Evolutionary conservation across 2,113 vertebrate species (phyloP), one percentile per base, ranked within the genome.

Genomic region (Leiothrix lutea): DNA sequence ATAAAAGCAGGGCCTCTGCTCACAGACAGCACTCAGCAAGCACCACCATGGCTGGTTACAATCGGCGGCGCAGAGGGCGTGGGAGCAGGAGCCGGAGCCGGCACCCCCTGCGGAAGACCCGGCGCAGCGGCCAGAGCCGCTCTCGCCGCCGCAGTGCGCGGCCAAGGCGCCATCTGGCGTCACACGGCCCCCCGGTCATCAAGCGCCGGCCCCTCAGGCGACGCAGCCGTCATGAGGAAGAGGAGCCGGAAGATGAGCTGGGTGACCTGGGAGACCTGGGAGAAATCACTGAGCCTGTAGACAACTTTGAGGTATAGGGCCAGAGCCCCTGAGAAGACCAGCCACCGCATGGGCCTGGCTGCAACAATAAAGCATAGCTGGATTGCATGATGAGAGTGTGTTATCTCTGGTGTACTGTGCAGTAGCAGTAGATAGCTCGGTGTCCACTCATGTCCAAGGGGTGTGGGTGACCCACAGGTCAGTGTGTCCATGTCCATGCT

Each of bases 151-250:
- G 58, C 48, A 14, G 36, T 9, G 9, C 1, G 1, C 33, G 47
- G 33, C 10, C 67, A 8, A 83, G 21, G 47, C 9, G 15, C 13
- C 58, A 8, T 2, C 26, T 24, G 2, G 4, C 25, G 3, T 3
- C 24, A 4, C 47, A 23, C 6, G 7, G 23, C 2, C 31, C 61
- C 25, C 10, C 56, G 4, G 3, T 3, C 47, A 17, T 20, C 38
- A 18, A 26, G 69, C 81, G 23, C 50, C 69, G n/a, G n/a, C 19
- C 69, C 14, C n/a, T 11, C 50, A n/a, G 3, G 50, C 56, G 51
- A 13, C n/a, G 8, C 70, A 29, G 8, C 4, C 42, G 2, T 9
- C 48, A 0, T 0, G 38, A 33, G 3, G 20, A 53, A 5, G 84
- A 70, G 12, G 45, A 66, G 53, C 40, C 40, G 40, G 40, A 40